Conservation (phyloP, 2,797 vertebrate species). For the Micrastur ruficollis region DNA sequence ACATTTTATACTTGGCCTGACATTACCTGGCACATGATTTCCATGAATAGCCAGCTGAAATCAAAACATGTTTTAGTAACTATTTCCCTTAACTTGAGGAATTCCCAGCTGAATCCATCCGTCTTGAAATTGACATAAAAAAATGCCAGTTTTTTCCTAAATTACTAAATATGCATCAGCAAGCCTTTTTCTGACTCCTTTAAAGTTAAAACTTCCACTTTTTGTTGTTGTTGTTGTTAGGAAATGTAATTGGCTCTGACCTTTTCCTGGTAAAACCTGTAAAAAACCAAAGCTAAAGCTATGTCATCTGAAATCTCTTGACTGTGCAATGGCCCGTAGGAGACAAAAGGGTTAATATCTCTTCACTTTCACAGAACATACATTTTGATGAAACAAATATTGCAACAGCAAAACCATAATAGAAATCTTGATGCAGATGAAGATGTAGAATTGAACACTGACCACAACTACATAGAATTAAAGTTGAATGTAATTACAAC, state of each 20-base stretch:
- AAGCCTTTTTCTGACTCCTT: neutral
- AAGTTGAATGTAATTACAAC: neutral
- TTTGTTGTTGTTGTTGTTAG: neutral
- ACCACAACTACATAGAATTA: neutral
- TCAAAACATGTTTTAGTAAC: neutral
- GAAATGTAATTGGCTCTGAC: neutral
- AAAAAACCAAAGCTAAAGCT: neutral
- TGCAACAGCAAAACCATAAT: neutral
- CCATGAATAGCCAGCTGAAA: neutral
- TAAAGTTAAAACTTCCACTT: neutral
- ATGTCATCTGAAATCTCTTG: neutral
- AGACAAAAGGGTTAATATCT: neutral
- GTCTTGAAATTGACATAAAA: neutral
- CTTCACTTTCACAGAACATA: neutral
- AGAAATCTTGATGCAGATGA: neutral
- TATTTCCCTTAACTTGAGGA: neutral
- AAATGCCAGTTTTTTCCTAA: neutral
- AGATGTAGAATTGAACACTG: neutral
- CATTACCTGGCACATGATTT: neutral
- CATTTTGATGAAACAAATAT: neutral
- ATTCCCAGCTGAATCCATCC: neutral
- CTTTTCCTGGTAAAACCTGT: neutral
- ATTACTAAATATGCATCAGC: neutral
- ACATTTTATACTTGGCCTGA: neutral
- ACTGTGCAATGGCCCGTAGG: neutral